Percentiles rank a stretch among this genome's conserved stretches.
phyloP scores from a whole-genome alignment of 2,113 vertebrate species.

The Myotis lucifugus region DNA sequence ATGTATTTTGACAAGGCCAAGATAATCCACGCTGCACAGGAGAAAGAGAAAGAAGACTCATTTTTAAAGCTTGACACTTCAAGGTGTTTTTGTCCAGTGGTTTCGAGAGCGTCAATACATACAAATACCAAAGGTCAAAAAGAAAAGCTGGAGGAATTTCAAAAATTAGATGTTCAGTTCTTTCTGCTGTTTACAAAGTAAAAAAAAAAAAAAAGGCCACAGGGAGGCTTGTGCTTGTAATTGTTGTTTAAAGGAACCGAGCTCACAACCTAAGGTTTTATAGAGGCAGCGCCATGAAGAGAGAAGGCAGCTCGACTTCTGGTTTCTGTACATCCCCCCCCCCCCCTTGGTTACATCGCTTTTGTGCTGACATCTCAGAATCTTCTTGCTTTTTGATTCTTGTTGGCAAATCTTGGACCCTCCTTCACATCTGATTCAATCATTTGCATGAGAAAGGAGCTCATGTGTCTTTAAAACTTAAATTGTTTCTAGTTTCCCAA shows the following conservation, averaged over 20 bases:
- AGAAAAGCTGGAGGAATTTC: slow-evolving; percentile 83
- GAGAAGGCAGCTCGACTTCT: background rate
- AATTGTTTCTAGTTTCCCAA: background rate
- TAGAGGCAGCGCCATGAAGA: background rate
- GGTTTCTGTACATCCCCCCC: background rate
- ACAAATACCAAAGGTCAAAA: slow-evolving; percentile 88
- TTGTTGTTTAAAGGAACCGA: background rate
- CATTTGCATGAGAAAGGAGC: slow-evolving; percentile 10
- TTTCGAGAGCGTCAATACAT: slow-evolving; percentile 83
- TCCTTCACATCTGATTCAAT: background rate
- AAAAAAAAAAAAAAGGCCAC: background rate
- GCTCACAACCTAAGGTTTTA: background rate
- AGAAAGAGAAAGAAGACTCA: slow-evolving; percentile 82
- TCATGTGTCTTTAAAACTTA: background rate
- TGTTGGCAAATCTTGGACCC: background rate
- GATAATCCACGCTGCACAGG: slow-evolving; percentile 84
- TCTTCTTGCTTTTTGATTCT: background rate
- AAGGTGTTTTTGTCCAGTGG: slow-evolving; percentile 84
- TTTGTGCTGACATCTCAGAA: background rate
- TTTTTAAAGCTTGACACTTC: slow-evolving; percentile 89
- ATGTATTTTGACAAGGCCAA: slow-evolving; percentile 89
- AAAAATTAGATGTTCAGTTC: slow-evolving; percentile 78
- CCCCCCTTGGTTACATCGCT: background rate
- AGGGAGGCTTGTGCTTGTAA: slow-evolving; percentile 29
- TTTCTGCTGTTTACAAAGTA: slow-evolving; percentile 68